Percentiles rank a stretch among this genome's conserved stretches.
Evolutionary conservation across 2,888 invertebrate species (phyloP).

Genomic region (Harpagoxenus sublaevis): DNA sequence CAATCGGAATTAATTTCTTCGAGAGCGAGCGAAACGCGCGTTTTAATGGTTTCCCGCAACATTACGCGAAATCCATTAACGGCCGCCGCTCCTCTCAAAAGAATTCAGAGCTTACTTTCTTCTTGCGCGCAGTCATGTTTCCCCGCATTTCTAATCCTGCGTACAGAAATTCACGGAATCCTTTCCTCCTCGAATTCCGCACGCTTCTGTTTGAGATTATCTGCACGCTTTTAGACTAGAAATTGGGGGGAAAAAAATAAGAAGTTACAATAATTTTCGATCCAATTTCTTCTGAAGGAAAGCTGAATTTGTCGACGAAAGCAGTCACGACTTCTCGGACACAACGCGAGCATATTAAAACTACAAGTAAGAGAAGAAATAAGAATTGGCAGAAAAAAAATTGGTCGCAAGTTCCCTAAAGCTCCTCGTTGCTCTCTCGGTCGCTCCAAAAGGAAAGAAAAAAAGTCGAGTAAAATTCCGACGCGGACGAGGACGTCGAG

Average conservation of each 20-base stretch:
- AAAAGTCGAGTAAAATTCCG: background rate
- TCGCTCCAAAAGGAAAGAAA: background rate
- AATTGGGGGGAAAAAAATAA: background rate
- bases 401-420: background rate
- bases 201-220: background rate
- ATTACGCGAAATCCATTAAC: conserved; percentile 82
- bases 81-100: conserved; percentile 50
- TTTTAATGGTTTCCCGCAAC: conserved; percentile 78
- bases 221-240: background rate
- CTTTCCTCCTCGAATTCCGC: background rate
- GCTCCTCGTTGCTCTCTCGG: background rate
- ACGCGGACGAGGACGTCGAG: background rate
- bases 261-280: background rate
- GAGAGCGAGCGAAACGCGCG: conserved; percentile 73
- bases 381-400: background rate
- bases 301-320: background rate
- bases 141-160: background rate
- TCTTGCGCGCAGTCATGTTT: conserved; percentile 9
- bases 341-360: background rate
- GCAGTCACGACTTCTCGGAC: too few relatives aligned
- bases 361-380: background rate
- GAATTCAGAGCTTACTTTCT: conserved; percentile 54
- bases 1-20: conserved; percentile 82
- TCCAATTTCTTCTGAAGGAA: background rate
- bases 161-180: background rate